A percentile compares a stretch with the other conserved stretches of the same genome.
Conservation (phyloP, 2,888 invertebrate genomes). For the Oligia fasciuncula region DNA sequence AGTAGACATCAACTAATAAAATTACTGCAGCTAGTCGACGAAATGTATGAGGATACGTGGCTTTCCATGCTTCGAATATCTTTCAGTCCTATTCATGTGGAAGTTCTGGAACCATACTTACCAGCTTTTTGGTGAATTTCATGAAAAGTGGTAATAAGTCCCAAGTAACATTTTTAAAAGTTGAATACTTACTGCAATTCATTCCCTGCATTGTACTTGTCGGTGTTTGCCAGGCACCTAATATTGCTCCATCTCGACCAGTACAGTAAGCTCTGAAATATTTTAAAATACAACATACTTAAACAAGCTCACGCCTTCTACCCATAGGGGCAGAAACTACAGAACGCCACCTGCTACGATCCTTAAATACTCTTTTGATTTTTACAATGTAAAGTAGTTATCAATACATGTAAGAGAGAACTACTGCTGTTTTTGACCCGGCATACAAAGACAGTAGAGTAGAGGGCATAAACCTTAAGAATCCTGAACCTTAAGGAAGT, state of each 20-base stretch:
- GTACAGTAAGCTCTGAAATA: slow-evolving; percentile 90
- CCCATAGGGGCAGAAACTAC: too few species aligned
- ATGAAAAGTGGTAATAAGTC: background rate
- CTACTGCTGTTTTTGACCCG: background rate
- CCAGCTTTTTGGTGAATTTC: slow-evolving; percentile 7
- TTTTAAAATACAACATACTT: background rate
- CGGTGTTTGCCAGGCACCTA: slow-evolving; percentile 88
- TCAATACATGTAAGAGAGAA: background rate
- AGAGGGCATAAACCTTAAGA: background rate
- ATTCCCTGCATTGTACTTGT: slow-evolving; percentile 79
- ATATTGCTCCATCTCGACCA: slow-evolving; percentile 89
- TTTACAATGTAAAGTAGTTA: background rate
- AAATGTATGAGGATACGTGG: background rate
- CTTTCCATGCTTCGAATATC: background rate
- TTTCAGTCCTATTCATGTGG: background rate
- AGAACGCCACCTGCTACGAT: too few species aligned
- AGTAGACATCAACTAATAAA: background rate
- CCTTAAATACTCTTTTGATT: too few species aligned
- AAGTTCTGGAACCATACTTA: background rate
- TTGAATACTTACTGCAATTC: slow-evolving; percentile 90
- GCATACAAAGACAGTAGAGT: background rate
- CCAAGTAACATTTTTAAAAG: background rate
- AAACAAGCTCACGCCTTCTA: too few species aligned
- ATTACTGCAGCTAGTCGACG: background rate
- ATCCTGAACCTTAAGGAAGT: background rate